These are phyloP conservation scores for Ichneumoninae sp. DNA, from an alignment of 2,888 invertebrate genomes.

Conservation along the genomic window DNA sequence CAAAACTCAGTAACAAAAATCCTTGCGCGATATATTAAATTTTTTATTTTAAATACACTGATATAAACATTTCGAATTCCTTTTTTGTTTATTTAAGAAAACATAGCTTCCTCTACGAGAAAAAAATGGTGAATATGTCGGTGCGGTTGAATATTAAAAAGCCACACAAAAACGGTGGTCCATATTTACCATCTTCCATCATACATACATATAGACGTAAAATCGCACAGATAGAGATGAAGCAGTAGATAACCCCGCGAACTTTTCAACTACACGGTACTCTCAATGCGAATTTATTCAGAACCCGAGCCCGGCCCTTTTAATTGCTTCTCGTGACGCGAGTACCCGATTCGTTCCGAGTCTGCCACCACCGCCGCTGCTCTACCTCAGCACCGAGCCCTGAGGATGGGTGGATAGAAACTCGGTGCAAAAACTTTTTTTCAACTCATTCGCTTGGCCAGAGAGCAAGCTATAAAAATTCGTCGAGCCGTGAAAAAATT, in stretches of 20 bases:
- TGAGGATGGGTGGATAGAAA: constrained; percentile 5
- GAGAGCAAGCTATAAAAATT: constrained; percentile 51
- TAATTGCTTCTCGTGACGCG: constrained; percentile 55
- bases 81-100: too few species aligned
- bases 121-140: too few species aligned
- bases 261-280: constrained; percentile 41
- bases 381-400: constrained; percentile 1
- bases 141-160: too few species aligned
- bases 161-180: neutral
- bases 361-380: neutral
- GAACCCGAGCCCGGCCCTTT: constrained; percentile 32
- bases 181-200: neutral
- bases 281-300: constrained; percentile 49
- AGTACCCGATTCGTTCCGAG: constrained; percentile 31
- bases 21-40: too few species aligned
- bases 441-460: neutral
- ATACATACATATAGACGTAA: neutral
- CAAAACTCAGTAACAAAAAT: too few species aligned
- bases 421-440: constrained; percentile 17
- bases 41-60: too few species aligned
- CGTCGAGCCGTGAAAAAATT: constrained; percentile 50
- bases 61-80: too few species aligned
- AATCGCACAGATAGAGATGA: neutral
- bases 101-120: too few species aligned
- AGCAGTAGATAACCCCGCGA: constrained; percentile 31